Evolutionary conservation across 30 jellyfish, hydroid and myxozoan genomes (phyloP).

Genomic region (Turritopsis rubra): DNA sequence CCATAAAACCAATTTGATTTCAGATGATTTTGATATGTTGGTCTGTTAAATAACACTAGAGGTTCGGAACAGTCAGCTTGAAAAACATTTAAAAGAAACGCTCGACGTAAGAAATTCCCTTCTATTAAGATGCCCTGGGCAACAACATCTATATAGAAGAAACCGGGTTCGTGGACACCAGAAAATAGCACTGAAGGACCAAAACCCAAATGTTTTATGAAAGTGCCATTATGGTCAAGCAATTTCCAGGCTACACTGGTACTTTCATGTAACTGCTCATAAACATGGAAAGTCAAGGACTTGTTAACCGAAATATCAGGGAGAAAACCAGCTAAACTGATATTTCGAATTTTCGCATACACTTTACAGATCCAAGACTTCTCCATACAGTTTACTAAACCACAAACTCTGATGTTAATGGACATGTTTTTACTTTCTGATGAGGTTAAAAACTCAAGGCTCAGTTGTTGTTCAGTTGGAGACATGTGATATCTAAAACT

Average conservation of each 20-base stretch:
- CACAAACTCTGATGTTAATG: background rate
- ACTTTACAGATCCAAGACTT: background rate
- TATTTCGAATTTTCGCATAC: background rate
- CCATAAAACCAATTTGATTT: constrained; percentile 70
- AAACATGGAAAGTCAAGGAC: background rate
- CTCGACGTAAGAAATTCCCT: background rate
- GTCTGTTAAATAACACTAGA: constrained; percentile 19
- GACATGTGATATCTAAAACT: background rate
- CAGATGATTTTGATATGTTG: constrained; percentile 24
- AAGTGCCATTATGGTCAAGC: background rate
- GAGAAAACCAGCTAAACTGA: background rate
- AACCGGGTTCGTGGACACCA: background rate
- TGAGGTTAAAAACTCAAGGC: background rate
- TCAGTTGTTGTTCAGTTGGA: background rate
- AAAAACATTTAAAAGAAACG: background rate
- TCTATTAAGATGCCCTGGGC: background rate
- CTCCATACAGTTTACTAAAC: background rate
- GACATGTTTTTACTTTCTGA: background rate
- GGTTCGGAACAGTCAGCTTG: constrained; percentile 48
- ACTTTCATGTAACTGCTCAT: background rate
- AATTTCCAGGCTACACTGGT: background rate
- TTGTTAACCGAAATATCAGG: background rate
- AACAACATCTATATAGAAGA: background rate
- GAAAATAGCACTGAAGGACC: background rate
- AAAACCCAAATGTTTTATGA: background rate